Evolutionary conservation across 2,888 invertebrate genomes (phyloP), one percentile per base, ranked within the genome.

Genomic region (Trichogramma dendrolimi): DNA sequence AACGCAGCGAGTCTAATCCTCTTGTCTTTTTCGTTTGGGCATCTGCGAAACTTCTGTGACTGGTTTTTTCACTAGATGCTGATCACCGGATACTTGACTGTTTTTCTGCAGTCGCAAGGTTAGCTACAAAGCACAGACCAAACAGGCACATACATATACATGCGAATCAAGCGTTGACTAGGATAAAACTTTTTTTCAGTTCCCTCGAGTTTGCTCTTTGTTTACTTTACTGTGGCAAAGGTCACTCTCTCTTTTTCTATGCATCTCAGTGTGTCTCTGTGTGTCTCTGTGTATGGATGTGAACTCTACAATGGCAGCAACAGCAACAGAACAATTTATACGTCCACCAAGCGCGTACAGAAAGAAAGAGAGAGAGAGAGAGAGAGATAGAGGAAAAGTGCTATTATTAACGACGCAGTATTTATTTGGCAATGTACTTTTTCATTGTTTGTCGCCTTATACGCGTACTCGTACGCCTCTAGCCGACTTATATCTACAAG

Each of bases 1-100:
- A 58, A 61, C 52, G 49, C 53, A 39, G 44, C 57, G 39, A 54
- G 44, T 57, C 57, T 61, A 48, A 44, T 57, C 41, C 4, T 14
- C n/a, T 27, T 53, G 47, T 58, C 56, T 48, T 46, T 43, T 41
- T 10, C 8, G 6, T 41, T 41, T 41, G 39, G 53, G 1, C 27
- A 40, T 48, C 14, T 47, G 40, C 8, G 4, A 38, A 11, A 53
- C 41, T 46, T 8, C 44, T 39, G 52, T 41, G 42, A 46, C 47
- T 4, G 11, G 39, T 49, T 10, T 55, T 58, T 46, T 43, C 53
- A 46, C 4, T 2, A 44, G 2, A 4, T 39, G 10, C 38, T 14
- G 38, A 1, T 38, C 27, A 4, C 6, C 14, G 57, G 56, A 59
- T 11, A 55, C 63, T 63, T 43, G 54, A 54, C 54, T 60, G 57